Percentiles rank a stretch among this genome's conserved stretches.
Evolutionary conservation across 2,113 vertebrate genomes (phyloP).

Genomic region (Rhabdornis inornatus): DNA sequence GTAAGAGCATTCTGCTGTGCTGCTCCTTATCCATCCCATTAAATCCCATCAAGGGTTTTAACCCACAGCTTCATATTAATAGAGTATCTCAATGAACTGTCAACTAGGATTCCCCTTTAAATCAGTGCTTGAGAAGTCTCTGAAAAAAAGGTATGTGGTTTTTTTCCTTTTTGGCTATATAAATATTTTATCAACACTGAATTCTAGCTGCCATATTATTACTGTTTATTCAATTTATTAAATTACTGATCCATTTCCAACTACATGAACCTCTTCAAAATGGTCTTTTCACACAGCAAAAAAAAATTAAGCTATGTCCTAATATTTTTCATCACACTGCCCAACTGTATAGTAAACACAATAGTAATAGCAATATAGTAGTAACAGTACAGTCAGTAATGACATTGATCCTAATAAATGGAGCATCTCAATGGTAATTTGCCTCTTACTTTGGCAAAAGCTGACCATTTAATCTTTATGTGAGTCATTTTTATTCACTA

Average conservation of each 20-base stretch:
- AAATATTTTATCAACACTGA: neutral
- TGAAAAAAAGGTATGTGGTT: accelerated
- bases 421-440: neutral
- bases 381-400: neutral
- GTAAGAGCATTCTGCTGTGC: neutral
- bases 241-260: neutral
- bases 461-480: neutral
- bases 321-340: neutral
- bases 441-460: neutral
- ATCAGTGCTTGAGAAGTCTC: neutral
- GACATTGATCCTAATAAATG: neutral
- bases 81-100: neutral
- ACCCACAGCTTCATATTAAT: neutral
- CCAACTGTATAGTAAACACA: neutral
- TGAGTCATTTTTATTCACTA: neutral
- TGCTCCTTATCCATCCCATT: neutral
- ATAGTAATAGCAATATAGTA: neutral
- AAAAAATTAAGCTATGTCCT: neutral
- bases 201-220: neutral
- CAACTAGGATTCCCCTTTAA: neutral
- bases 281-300: neutral
- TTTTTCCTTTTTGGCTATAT: neutral
- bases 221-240: neutral
- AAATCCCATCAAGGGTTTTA: neutral
- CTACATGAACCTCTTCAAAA: neutral